Base-by-base conservation (phyloP, 2,113 vertebrate genomes). In the Microcebus lehilahytsara region DNA sequence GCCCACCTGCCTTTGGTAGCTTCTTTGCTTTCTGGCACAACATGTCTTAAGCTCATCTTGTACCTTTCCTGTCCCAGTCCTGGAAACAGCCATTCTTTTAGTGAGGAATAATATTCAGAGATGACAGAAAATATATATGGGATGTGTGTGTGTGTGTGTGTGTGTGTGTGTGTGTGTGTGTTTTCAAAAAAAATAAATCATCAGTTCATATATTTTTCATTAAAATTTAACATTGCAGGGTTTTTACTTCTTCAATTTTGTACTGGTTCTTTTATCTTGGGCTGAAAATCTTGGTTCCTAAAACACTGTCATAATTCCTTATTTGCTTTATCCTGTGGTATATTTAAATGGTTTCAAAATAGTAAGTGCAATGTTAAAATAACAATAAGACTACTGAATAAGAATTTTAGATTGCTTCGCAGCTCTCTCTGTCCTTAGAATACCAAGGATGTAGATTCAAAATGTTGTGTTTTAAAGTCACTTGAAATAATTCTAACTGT, bases 311-410 rank as follows among this genome's bases (percentile, higher is more conserved):
- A 2, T 85, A 91, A 56, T 72, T 91, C 23, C 37, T 78, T 66
- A 62, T 74, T 93, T 93, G 42, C 60, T 85, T 66, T 89, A 64
- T 66, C 9, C 27, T 71, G 4, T 5, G 17, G 22, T 66, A 34
- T 86, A 62, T 85, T 74, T 81, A 69, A 93, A 2, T 67, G 40
- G n/a, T 66, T 92, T 93, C 13, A 74, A 77, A 93, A 93, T 93
- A 93, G 53, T 60, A 53, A 62, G 30, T 71, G 17, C 49, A 58
- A 9, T 69, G 56, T 42, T 85, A 46, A 67, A 88, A 32, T 34
- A 94, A 67, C 19, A 90, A 1, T 60, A 74, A 86, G 49, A 69
- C n/a, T 62, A 40, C 4, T 40, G 40, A 72, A 62, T 51, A 67
- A 89, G n/a, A 67, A 67, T 53, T 69, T 88, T 95, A 88, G 37